phyloP scores from a whole-genome alignment of 2,113 vertebrate species.

The Penelope pileata region DNA sequence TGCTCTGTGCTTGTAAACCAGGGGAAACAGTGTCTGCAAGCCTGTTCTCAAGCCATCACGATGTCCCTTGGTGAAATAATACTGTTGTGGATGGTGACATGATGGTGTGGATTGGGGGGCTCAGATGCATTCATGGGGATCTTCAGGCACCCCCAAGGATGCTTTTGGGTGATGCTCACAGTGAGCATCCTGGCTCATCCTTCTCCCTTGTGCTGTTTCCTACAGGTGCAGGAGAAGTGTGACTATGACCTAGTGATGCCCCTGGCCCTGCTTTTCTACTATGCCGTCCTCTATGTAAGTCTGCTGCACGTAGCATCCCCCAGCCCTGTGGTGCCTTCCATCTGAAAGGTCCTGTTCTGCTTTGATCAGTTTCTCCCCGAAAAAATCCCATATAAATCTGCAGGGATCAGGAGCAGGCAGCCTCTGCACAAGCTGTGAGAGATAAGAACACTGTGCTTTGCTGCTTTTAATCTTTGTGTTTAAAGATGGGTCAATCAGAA shows the following conservation, averaged over 20 bases:
- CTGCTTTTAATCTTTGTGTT: neutral
- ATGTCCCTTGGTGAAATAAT: neutral
- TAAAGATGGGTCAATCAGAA: neutral
- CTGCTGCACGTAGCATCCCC: neutral
- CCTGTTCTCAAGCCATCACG: rapidly evolving
- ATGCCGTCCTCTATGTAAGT: conserved; percentile 88
- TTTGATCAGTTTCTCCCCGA: neutral
- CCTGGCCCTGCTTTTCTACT: conserved; percentile 91
- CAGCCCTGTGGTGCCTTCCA: rapidly evolving
- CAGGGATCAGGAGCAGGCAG: neutral
- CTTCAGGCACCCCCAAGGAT: rapidly evolving
- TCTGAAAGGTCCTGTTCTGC: neutral
- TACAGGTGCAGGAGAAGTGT: conserved; percentile 89
- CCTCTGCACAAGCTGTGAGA: neutral
- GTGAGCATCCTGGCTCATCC: neutral
- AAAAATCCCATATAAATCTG: rapidly evolving
- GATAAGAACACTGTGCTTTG: neutral
- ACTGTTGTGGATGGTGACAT: neutral
- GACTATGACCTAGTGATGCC: conserved; percentile 91
- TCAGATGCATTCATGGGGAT: rapidly evolving
- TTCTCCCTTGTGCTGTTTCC: neutral
- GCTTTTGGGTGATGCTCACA: rapidly evolving
- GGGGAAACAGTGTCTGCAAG: neutral
- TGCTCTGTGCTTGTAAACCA: neutral
- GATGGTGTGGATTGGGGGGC: rapidly evolving